These are phyloP conservation scores for Proteles cristata DNA, from an alignment of 2,113 vertebrate genomes.

Conservation along the genomic window DNA sequence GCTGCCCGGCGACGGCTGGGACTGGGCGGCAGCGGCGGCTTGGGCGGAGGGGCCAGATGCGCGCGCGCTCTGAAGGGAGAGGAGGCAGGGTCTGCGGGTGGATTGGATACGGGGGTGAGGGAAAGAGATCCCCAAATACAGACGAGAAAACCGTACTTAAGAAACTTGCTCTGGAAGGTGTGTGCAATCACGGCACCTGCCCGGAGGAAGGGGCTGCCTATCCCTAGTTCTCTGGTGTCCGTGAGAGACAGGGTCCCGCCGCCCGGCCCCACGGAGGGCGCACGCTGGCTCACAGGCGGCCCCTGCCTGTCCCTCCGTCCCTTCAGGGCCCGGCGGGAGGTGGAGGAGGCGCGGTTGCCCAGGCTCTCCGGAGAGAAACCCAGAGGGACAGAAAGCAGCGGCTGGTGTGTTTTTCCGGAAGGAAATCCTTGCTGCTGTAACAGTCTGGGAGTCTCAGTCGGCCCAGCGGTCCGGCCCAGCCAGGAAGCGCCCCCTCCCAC, in stretches of 20 bases:
- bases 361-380: conserved; percentile 1
- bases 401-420: conserved; percentile 76
- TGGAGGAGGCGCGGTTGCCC: conserved; percentile 29
- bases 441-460: conserved; percentile 62
- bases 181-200: background rate
- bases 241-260: background rate
- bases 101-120: background rate
- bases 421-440: conserved; percentile 82
- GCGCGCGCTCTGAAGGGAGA: background rate
- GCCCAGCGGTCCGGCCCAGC: conserved; percentile 63
- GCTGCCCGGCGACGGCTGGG: background rate
- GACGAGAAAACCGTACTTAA: background rate
- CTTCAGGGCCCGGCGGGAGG: background rate
- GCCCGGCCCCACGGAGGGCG: background rate
- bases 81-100: too few relatives aligned
- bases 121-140: background rate
- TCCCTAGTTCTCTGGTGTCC: background rate
- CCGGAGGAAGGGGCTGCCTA: background rate
- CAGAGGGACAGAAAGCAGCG: background rate
- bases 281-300: background rate
- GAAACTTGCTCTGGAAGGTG: background rate
- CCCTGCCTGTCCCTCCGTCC: background rate
- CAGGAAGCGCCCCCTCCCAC: conserved; percentile 80
- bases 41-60: background rate
- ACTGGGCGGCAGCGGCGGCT: background rate